Base-by-base conservation (phyloP, 1,140 invertebrate species). In the Latrodectus geometricus region DNA sequence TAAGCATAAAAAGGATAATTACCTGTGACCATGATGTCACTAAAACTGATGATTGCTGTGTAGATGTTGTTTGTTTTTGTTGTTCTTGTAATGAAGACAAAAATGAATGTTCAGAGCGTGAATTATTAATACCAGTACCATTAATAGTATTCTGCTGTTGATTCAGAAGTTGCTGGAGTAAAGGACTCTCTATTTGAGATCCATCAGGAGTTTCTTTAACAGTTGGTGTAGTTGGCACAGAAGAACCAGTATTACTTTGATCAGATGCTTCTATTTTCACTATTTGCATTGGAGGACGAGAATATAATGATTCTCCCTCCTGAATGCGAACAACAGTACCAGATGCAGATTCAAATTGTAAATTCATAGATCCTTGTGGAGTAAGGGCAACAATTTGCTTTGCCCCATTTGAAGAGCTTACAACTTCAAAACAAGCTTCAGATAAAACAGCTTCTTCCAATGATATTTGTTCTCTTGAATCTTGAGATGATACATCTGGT, bases 101-200 rank as follows among this genome's bases (percentile, higher is more conserved):
- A 50, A 73, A 74, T 12, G 85, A 79, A 20, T 79, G 85, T n/a
- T 87, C 76, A 23, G 76, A 66, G 20, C 83, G 20, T 11, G 77
- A 80, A 73, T 50, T 66, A 15, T n/a, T 49, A 68, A 56, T 69
- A 21, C 72, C 14, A 7, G 61, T 73, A 61, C 4, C 48, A 21
- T 17, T 82, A n/a, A 75, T 69, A 35, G 76, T 61, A 78, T 49
- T 23, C 14, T 88, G 88, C 9, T 82, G 74, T 49, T 69, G 84
- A 20, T 79, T 88, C 21, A 88, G 23, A 21, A 88, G 61, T 52
- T 88, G 88, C 17, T 88, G 88, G 12, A 88, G 77, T 15, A 88
- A 69, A 21, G 88, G 88, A 72, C 81, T 88, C 48, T 65, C 69
- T 12, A 85, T 50, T 66, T 88, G 81, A 61, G 72, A 72, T 14